These are phyloP conservation scores for Zhuqinia jingwanae DNA, from an alignment of 2,888 invertebrate genomes.

Conservation along the genomic window DNA sequence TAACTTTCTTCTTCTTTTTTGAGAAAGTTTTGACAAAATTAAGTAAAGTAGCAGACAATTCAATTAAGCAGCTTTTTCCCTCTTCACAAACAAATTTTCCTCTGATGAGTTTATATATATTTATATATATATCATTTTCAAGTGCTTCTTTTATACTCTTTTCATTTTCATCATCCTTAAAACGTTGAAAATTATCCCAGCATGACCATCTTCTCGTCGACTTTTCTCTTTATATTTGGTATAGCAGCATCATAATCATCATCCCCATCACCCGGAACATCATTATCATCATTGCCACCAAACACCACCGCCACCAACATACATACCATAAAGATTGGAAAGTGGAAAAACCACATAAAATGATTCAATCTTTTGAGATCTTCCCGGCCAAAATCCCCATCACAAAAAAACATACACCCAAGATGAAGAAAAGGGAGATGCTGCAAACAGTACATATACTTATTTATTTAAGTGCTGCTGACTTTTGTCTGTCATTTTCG, in stretches of 20 bases:
- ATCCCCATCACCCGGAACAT: background rate
- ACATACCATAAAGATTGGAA: constrained; percentile 42
- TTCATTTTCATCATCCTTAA: constrained; percentile 34
- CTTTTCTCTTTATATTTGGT: background rate
- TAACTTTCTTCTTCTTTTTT: background rate
- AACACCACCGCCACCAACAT: constrained; percentile 1
- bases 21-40: constrained; percentile 17
- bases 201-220: background rate
- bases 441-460: background rate
- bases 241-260: too few relatives aligned
- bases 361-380: constrained; percentile 14
- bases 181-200: constrained; percentile 17
- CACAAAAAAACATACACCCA: constrained; percentile 6
- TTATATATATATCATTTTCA: too few relatives aligned
- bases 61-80: constrained; percentile 12
- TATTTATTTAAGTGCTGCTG: constrained; percentile 46
- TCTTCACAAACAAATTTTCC: background rate
- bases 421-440: background rate
- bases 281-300: background rate
- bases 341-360: constrained; percentile 53
- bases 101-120: constrained; percentile 46
- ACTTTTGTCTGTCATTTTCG: constrained; percentile 38
- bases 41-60: constrained; percentile 32
- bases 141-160: constrained; percentile 27
- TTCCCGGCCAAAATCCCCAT: background rate